Evolutionary conservation across 2,888 invertebrate genomes (phyloP).

Genomic region (Corbicula japonica): DNA sequence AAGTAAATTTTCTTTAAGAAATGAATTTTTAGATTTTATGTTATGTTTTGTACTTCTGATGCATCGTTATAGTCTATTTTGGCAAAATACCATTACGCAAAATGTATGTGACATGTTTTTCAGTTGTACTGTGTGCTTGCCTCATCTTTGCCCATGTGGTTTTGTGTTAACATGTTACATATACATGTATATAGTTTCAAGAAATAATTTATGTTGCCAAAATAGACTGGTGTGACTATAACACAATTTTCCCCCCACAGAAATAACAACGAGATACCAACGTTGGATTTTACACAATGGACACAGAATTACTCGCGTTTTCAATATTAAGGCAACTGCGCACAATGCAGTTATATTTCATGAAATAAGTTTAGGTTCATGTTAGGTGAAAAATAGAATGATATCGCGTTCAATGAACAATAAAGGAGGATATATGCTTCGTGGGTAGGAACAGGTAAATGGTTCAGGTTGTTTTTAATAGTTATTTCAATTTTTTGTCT

Average conservation of each 20-base stretch:
- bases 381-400: conserved; percentile 55
- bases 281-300: conserved; percentile 31
- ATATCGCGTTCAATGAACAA: conserved; percentile 32
- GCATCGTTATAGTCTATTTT: too few species aligned
- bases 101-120: too few species aligned
- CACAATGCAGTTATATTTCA: conserved; percentile 83
- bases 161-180: too few species aligned
- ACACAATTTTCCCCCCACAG: conserved; percentile 37
- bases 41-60: too few species aligned
- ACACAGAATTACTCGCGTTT: conserved; percentile 51
- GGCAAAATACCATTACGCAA: too few species aligned
- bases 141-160: too few species aligned
- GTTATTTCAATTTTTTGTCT: too few species aligned
- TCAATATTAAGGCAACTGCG: conserved; percentile 76
- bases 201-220: conserved; percentile 20
- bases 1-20: too few species aligned
- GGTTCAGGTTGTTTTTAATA: conserved; percentile 43
- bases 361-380: conserved; percentile 74
- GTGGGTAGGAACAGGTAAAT: conserved; percentile 51
- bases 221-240: conserved; percentile 27
- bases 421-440: conserved; percentile 20
- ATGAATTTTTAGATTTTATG: too few species aligned
- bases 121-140: too few species aligned
- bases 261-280: conserved; percentile 31
- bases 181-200: too few species aligned